Evolutionary conservation across 2,113 vertebrate species (phyloP).

Genomic region (Microtus pennsylvanicus): DNA sequence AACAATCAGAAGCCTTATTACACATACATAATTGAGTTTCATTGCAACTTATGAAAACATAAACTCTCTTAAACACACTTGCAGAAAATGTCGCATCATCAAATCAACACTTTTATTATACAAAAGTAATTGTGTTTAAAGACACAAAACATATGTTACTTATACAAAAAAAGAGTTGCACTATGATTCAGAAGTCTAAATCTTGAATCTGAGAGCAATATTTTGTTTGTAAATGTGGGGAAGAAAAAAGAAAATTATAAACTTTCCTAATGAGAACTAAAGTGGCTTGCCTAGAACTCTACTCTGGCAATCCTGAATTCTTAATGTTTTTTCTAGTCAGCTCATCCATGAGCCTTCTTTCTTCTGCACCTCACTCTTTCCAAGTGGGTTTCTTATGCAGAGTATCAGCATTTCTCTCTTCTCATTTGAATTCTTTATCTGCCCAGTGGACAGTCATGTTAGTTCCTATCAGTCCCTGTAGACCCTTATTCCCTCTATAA

Average conservation of each 20-base stretch:
- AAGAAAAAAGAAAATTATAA: conserved; percentile 65
- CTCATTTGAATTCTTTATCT: neutral
- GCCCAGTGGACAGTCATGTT: neutral
- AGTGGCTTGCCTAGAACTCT: conserved; percentile 26
- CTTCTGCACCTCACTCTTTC: neutral
- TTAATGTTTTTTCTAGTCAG: conserved; percentile 21
- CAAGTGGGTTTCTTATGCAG: neutral
- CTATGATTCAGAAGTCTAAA: conserved; percentile 80
- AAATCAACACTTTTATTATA: conserved; percentile 90
- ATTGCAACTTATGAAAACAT: conserved; percentile 91
- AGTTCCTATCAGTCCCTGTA: neutral
- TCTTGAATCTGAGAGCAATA: conserved; percentile 66
- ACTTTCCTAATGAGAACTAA: conserved; percentile 78
- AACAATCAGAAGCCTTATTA: conserved; percentile 92
- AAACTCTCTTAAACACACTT: conserved; percentile 91
- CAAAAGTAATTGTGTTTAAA: conserved; percentile 91
- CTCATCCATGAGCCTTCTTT: neutral
- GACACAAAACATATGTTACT: conserved; percentile 88
- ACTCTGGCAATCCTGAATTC: conserved; percentile 41
- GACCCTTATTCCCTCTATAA: neutral
- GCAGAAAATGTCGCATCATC: conserved; percentile 89
- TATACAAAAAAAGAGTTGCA: conserved; percentile 81
- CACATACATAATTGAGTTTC: conserved; percentile 91
- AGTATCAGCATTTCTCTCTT: neutral
- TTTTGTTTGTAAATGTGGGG: conserved; percentile 75